Base-by-base conservation (phyloP, 2,888 invertebrate species). In the Therioaphis trifolii region DNA sequence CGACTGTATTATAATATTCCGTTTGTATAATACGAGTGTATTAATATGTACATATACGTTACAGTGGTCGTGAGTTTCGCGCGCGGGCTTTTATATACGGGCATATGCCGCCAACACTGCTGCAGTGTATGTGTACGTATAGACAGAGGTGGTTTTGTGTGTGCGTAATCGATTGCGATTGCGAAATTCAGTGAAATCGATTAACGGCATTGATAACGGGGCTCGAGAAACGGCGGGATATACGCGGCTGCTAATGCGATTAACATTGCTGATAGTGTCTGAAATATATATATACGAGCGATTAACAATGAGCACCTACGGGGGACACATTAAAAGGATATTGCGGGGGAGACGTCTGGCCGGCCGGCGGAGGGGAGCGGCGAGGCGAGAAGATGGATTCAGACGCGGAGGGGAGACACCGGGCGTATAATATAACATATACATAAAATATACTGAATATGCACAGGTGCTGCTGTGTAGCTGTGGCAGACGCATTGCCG, bases 111-210 rank as follows among this genome's bases (percentile, higher is more conserved):
- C 27, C 21, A 29, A n/a, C 9, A 18, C n/a, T 9, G 21, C 5
- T 0, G 27, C 15, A 7, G 35, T 75, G 40, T 14, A 7, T 4
- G 9, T n/a, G 3, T 15, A 2, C 4, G 35, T 21, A 21, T n/a
- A 21, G 61, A 2, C 18, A 40, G 58, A 18, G 4, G 35, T 35
- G 35, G 7, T 5, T 58, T 40, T 24, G 4, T 14, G 15, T 14
- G 5, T 11, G 21, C n/a, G 40, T 52, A 72, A 72, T 72, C 29
- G 29, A 35, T 72, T 35, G 40, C 69, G 52, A 78, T 79, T 80
- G 80, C 80, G 46, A 80, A 79, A 79, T 79, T 52, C 68, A 49
- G 55, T 27, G 78, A 55, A 71, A 80, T 71, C 80, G 80, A 80
- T 80, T 46, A 71, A 80, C 71, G 58, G 71, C 71, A 29, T 46